These are phyloP conservation scores for Drosophila histrio DNA, from an alignment of 2,888 invertebrate genomes.

Conservation along the genomic window DNA sequence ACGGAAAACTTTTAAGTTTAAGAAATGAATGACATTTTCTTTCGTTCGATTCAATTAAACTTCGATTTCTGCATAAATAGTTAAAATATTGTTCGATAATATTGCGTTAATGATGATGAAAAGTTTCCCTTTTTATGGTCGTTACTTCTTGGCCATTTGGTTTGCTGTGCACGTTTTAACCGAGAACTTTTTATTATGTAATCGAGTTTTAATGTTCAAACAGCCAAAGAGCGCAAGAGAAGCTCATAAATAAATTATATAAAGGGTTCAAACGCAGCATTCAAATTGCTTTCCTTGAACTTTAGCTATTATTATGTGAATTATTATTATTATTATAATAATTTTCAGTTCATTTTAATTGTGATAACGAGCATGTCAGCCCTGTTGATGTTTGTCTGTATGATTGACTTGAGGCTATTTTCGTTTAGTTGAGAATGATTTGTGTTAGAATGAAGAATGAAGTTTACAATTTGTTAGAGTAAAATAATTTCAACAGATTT, in stretches of 20 bases:
- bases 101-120: constrained; percentile 33
- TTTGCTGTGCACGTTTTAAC: constrained; percentile 59
- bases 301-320: constrained; percentile 56
- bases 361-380: constrained; percentile 10
- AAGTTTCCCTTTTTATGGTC: constrained; percentile 12
- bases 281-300: constrained; percentile 53
- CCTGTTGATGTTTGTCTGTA: background rate
- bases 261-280: constrained; percentile 56
- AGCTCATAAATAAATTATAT: constrained; percentile 71
- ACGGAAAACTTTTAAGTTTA: constrained; percentile 25
- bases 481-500: background rate
- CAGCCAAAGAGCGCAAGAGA: constrained; percentile 21
- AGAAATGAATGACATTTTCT: background rate
- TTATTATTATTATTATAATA: constrained; percentile 17
- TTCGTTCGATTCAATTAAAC: constrained; percentile 47
- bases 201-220: constrained; percentile 68
- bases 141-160: constrained; percentile 1
- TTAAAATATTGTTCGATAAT: constrained; percentile 44
- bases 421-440: background rate
- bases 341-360: constrained; percentile 48
- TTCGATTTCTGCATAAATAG: constrained; percentile 38
- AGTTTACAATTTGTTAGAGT: background rate
- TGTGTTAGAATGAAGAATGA: no score
- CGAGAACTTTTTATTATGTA: constrained; percentile 67
- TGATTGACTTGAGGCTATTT: constrained; percentile 7